Base-by-base conservation (phyloP, 2,888 invertebrate genomes). In the Lasioglossum oenotherae region DNA sequence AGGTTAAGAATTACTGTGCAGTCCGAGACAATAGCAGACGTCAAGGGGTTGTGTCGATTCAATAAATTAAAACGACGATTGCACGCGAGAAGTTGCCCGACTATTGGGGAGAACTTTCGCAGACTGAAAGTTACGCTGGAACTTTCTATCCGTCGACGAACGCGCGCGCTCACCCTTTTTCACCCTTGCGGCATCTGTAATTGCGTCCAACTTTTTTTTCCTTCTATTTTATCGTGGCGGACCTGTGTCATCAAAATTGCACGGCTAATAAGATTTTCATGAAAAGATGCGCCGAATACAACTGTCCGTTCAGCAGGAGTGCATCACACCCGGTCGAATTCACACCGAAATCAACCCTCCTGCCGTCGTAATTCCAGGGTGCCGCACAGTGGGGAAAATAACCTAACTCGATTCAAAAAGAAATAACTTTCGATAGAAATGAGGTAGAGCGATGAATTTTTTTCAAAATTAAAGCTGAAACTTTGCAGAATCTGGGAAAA, bases 301-400 rank as follows among this genome's bases (percentile, higher is more conserved):
- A 85, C 49, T 69, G 31, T 71, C 80, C 69, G 44, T n/a, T 74
- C 71, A 23, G 3, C 31, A 31, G 19, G 69, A 78, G 85, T 91
- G 92, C 91, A 92, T 92, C 91, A 92, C 93, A 88, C 92, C 90
- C 91, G 90, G 88, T 85, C 64, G 31, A 79, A 64, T 79, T 82
- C 57, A 77, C 74, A 72, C 75, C 35, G 12, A 74, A 73, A 67
- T 83, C 78, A 71, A 78, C 49, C 78, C 44, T 74, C 35, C 23
- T 6, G 35, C 10, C 35, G 78, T 31, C 38, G 53, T 74, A 49
- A 31, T 74, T 60, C 44, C 69, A 74, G 60, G 60, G 74, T 5
- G 27, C 31, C 14, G 14, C n/a, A n/a, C n/a, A n/a, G n/a, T n/a
- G n/a, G n/a, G n/a, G n/a, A n/a, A n/a, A n/a, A n/a, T n/a, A n/a